These are phyloP conservation scores for Perdita meconis DNA, from an alignment of 2,888 invertebrate species.

Conservation along the genomic window DNA sequence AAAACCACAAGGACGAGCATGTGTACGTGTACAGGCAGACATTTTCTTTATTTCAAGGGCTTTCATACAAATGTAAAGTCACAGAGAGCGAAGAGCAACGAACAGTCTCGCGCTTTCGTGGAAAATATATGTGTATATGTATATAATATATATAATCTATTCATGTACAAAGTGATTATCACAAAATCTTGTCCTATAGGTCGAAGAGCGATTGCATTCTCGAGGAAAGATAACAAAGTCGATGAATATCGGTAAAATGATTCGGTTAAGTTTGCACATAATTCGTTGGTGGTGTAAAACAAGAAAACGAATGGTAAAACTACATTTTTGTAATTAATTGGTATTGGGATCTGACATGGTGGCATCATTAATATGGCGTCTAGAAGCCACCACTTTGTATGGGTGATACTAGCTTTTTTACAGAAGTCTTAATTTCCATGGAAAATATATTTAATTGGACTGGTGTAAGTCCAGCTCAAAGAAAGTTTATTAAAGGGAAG, in stretches of 20 bases:
- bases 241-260: neutral
- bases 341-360: too few species aligned
- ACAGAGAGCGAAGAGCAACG: neutral
- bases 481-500: too few species aligned
- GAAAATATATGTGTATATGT: conserved; percentile 16
- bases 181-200: conserved; percentile 29
- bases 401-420: too few species aligned
- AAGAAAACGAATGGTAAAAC: too few species aligned
- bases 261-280: neutral
- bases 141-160: conserved; percentile 16
- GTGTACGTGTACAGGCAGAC: conserved; percentile 18
- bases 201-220: conserved; percentile 7
- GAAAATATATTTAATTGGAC: too few species aligned
- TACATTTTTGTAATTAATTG: too few species aligned
- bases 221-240: neutral
- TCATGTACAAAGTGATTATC: conserved; percentile 29
- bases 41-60: conserved; percentile 28
- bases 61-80: conserved; percentile 17
- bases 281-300: too few species aligned
- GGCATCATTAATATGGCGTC: too few species aligned
- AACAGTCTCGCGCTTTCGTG: neutral
- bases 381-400: too few species aligned
- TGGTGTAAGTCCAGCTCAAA: too few species aligned
- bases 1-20: neutral
- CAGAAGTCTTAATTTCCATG: too few species aligned